Evolutionary conservation across 2,113 vertebrate genomes (phyloP), one percentile per base, ranked within the genome.

Genomic region (Rutilus rutilus): DNA sequence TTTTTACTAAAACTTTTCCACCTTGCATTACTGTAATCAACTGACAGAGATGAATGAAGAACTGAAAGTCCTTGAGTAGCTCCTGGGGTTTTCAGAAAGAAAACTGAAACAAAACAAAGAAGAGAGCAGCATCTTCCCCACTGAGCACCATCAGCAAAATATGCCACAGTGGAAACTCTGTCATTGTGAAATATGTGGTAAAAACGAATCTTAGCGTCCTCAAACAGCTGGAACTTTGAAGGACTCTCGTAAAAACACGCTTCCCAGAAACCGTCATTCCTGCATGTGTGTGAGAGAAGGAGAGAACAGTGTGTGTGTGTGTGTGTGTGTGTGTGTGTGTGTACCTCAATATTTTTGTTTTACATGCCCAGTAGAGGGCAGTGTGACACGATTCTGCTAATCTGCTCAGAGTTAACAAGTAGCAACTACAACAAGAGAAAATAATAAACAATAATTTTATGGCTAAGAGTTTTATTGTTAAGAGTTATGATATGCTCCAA

Each of bases 281-380:
- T 67, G 23, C 11, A 45, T 71, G 52, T 62, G 9, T 25, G 47
- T 1, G 84, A 79, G 50, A 19, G 50, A 5, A 33, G 33, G 33
- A 17, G 11, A 74, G 6, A 33, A 50, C 10, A 23, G 71, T 86
- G 50, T 77, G 25, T 64, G 76, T 1, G 50, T 15, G 50, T 15
- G 19, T 23, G 19, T 54, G 17, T 21, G 6, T 57, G 60, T 62
- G 47, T 82, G 14, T 62, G 52, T 76, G 39, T 57, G 27, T 85
- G 57, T 79, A 25, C 45, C 14, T 59, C 7, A 23, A 23, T 50
- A 33, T 17, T 87, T 78, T 65, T 57, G 19, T 57, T 83, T 45
- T 45, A 87, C 89, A 88, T 89, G 82, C 30, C 91, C 93, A 92
- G 85, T 83, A 94, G 93, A 92, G 91, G 93, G 92, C 93, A 92